A percentile compares a stretch with the other conserved stretches of the same genome.
These are phyloP conservation scores for Amazona vittata DNA, from an alignment of 2,113 vertebrate species.

Conservation along the genomic window DNA sequence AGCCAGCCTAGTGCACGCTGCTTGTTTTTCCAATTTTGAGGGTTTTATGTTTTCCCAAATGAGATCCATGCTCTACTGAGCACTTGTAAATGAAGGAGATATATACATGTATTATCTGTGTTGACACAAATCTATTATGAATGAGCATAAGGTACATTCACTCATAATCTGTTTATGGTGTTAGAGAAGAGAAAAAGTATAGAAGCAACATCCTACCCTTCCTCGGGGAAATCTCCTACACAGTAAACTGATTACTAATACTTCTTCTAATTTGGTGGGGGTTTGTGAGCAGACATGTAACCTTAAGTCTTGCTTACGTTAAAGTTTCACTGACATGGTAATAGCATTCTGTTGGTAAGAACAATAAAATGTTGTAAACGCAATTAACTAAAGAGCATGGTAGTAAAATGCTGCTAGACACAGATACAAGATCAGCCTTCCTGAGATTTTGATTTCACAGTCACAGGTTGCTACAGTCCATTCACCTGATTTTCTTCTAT, in stretches of 20 bases:
- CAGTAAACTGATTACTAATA: neutral
- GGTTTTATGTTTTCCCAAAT: neutral
- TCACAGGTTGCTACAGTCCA: neutral
- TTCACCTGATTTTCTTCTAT: neutral
- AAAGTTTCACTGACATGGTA: neutral
- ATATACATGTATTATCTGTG: neutral
- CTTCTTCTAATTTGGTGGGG: slow-evolving; percentile 5
- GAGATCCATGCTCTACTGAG: neutral
- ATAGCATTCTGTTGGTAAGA: neutral
- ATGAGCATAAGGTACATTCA: neutral
- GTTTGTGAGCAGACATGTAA: neutral
- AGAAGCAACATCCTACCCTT: neutral
- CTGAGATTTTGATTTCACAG: neutral
- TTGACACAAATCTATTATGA: slow-evolving; percentile 8
- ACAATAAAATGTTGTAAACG: neutral
- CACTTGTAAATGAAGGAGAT: neutral
- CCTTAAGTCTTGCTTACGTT: neutral
- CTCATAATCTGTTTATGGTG: neutral
- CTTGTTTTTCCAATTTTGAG: neutral
- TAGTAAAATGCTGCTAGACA: neutral
- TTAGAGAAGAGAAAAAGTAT: neutral
- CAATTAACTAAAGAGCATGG: neutral
- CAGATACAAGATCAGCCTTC: neutral
- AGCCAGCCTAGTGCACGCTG: neutral
- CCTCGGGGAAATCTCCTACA: slow-evolving; percentile 9